Conservation (phyloP, 2,797 vertebrate genomes). For the Sebastolobus altivelis region DNA sequence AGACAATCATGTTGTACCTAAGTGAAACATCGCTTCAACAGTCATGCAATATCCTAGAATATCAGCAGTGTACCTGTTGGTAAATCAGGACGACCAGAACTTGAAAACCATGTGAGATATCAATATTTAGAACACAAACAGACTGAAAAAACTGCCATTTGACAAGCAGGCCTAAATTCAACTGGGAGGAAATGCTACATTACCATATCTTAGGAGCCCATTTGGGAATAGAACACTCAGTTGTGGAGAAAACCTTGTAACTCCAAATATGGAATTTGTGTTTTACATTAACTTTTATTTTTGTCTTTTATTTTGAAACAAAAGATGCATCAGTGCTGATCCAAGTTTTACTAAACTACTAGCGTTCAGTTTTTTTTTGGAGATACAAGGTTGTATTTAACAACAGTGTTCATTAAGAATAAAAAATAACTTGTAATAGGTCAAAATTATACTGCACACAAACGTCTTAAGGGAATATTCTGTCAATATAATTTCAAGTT, state of each 20-base stretch:
- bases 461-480: conserved; percentile 62
- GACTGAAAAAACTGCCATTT: conserved; percentile 2
- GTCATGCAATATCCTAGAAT: conserved; percentile 30
- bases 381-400: conserved; percentile 32
- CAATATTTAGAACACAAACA: conserved; percentile 17
- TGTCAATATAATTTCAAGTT: conserved; percentile 72
- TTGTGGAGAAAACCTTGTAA: conserved; percentile 11
- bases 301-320: neutral
- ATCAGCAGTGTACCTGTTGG: conserved; percentile 28
- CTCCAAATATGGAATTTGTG: neutral
- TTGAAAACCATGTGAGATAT: conserved; percentile 9
- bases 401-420: conserved; percentile 28
- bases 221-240: conserved; percentile 15
- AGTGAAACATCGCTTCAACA: conserved; percentile 30
- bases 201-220: conserved; percentile 13
- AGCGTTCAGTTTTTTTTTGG: conserved; percentile 19
- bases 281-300: conserved; percentile 1
- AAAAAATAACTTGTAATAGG: conserved; percentile 4
- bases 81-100: neutral
- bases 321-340: conserved; percentile 41
- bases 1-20: conserved; percentile 49
- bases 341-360: conserved; percentile 6
- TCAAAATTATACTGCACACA: conserved; percentile 55
- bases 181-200: conserved; percentile 64
- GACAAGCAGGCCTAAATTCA: conserved; percentile 25